A percentile compares a stretch with the other conserved stretches of the same genome.
Evolutionary conservation across 2,888 invertebrate species (phyloP).

Genomic region (Leptarthrus brevirostris): DNA sequence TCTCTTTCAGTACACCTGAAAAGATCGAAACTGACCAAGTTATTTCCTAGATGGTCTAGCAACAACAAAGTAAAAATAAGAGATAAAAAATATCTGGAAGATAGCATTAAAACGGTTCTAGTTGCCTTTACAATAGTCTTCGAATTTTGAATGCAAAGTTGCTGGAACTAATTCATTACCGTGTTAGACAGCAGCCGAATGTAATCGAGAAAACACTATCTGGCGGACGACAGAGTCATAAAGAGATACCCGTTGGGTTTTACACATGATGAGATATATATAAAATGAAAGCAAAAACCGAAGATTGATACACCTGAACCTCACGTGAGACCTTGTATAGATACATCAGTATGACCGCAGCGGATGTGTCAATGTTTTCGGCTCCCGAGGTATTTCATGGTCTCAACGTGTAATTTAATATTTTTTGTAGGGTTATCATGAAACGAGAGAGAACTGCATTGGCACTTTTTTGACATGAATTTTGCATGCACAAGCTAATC

Average conservation of each 20-base stretch:
- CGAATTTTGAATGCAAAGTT: slow-evolving; percentile 46
- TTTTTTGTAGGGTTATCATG: slow-evolving; percentile 14
- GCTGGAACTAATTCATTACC: slow-evolving; percentile 53
- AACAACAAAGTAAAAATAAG: slow-evolving; percentile 22
- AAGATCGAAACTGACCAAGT: not conserved
- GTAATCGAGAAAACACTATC: slow-evolving; percentile 16
- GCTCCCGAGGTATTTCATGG: slow-evolving; percentile 20
- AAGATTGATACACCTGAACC: slow-evolving; percentile 19
- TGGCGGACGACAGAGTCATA: not conserved
- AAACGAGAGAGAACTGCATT: slow-evolving; percentile 17
- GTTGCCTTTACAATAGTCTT: slow-evolving; percentile 34
- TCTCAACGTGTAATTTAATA: slow-evolving; percentile 16
- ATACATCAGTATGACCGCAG: slow-evolving; percentile 24
- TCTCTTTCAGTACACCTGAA: not conserved
- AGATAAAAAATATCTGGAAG: slow-evolving; percentile 25
- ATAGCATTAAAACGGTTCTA: slow-evolving; percentile 50
- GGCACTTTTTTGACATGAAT: slow-evolving; percentile 12
- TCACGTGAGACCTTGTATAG: slow-evolving; percentile 25
- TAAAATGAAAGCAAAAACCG: not conserved
- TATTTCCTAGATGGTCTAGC: slow-evolving; percentile 16
- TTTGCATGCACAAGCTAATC: not conserved
- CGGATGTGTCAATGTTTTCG: slow-evolving; percentile 38
- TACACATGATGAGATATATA: slow-evolving; percentile 6
- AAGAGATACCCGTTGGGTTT: not conserved
- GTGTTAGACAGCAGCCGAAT: slow-evolving; percentile 44